These are phyloP conservation scores for Drosophila neocordata DNA, from an alignment of 1,140 invertebrate genomes.

Conservation along the genomic window DNA sequence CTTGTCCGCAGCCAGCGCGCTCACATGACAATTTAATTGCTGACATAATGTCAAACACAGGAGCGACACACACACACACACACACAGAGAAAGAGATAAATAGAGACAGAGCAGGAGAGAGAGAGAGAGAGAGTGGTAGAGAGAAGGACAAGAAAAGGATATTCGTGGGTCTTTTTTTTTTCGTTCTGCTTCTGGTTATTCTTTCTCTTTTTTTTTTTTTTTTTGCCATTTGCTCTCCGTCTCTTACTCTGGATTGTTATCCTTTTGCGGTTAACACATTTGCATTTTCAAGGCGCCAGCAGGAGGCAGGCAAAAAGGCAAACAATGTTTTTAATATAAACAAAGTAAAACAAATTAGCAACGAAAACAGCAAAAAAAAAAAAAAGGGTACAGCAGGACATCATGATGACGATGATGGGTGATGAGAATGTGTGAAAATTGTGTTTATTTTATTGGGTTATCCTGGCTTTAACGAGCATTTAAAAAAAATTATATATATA, in stretches of 20 bases:
- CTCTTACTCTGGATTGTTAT: constrained; percentile 50
- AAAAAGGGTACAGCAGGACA: constrained; percentile 10
- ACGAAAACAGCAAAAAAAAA: constrained; percentile 34
- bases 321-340: constrained; percentile 81
- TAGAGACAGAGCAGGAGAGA: not conserved
- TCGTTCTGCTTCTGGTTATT: constrained; percentile 27
- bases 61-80: constrained; percentile 15
- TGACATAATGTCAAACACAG: constrained; percentile 73
- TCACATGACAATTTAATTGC: constrained; percentile 79
- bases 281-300: constrained; percentile 40
- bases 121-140: constrained; percentile 11
- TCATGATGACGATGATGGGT: constrained; percentile 19
- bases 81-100: not conserved
- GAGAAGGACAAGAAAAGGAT: constrained; percentile 19
- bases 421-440: constrained; percentile 54
- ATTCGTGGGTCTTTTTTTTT: constrained; percentile 25
- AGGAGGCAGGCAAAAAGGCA: constrained; percentile 40
- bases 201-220: constrained; percentile 10
- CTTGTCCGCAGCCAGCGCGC: constrained; percentile 42
- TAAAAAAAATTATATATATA: constrained; percentile 51
- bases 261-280: constrained; percentile 78
- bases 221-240: not conserved
- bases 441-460: constrained; percentile 65
- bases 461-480: constrained; percentile 55
- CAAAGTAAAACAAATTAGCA: constrained; percentile 81